Evolutionary conservation across 2,888 invertebrate species (phyloP).

Genomic region (Acrocyrtus sp.): DNA sequence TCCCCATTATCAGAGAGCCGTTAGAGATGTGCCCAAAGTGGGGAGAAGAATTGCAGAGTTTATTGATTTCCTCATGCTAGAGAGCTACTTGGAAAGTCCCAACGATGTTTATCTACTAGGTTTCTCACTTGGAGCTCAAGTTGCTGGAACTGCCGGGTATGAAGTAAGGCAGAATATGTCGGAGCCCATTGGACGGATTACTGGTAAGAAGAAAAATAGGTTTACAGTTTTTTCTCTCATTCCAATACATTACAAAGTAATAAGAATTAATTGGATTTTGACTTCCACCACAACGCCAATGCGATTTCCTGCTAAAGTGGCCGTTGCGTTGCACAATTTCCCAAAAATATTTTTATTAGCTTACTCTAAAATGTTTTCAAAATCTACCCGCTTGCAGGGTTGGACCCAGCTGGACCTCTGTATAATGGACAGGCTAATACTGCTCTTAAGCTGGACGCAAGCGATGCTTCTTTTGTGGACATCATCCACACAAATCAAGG

Average conservation of each 20-base stretch:
- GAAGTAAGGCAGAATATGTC: conserved; percentile 33
- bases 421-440: conserved; percentile 34
- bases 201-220: conserved; percentile 34
- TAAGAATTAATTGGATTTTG: conserved; percentile 3
- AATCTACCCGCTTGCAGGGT: conserved; percentile 3
- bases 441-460: conserved; percentile 38
- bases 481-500: conserved; percentile 55
- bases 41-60: conserved; percentile 48
- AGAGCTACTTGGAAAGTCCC: conserved; percentile 39
- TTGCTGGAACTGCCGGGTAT: conserved; percentile 41
- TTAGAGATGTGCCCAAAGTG: conserved; percentile 50
- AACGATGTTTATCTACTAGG: conserved; percentile 43
- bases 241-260: conserved; percentile 1
- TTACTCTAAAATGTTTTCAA: too few relatives aligned
- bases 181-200: conserved; percentile 40
- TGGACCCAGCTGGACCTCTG: conserved; percentile 49
- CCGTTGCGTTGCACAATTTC: too few relatives aligned
- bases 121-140: conserved; percentile 46
- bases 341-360: too few relatives aligned
- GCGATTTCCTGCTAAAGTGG: too few relatives aligned
- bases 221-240: conserved; percentile 2
- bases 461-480: conserved; percentile 41
- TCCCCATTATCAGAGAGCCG: conserved; percentile 46
- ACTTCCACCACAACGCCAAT: too few relatives aligned
- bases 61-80: conserved; percentile 41